Evolutionary conservation across 2,113 vertebrate species (phyloP).

Genomic region (Asarcornis scutulata): DNA sequence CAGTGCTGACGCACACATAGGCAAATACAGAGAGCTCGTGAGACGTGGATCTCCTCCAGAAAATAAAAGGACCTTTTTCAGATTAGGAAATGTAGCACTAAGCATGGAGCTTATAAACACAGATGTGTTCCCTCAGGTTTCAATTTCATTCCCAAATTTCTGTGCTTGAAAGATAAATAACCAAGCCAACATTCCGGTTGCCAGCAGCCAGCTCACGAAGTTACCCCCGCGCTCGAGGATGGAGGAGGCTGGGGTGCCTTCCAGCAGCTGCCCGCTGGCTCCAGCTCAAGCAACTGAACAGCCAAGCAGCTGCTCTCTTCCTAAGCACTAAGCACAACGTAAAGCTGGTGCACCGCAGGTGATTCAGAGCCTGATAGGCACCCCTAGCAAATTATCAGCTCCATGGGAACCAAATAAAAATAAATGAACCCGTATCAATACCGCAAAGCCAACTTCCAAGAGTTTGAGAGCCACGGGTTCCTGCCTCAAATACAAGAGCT

Average conservation of each 20-base stretch:
- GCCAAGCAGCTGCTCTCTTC: not conserved
- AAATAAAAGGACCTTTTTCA: not conserved
- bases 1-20: accelerated
- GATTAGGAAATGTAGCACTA: not conserved
- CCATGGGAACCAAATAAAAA: not conserved
- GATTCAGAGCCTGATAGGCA: not conserved
- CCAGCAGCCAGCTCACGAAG: not conserved
- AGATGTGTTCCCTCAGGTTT: not conserved
- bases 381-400: not conserved
- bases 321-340: not conserved
- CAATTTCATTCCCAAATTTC: not conserved
- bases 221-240: too few relatives aligned
- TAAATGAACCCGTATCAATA: not conserved
- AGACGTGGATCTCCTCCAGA: not conserved
- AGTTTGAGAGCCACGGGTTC: not conserved
- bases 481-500: not conserved
- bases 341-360: not conserved
- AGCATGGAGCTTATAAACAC: not conserved
- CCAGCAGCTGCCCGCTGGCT: not conserved
- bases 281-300: not conserved
- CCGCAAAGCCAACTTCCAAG: not conserved
- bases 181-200: not conserved
- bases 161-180: not conserved
- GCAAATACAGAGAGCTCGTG: not conserved
- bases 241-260: not conserved